Base-by-base conservation (phyloP, 2,113 vertebrate genomes). In the Pungitius pungitius region DNA sequence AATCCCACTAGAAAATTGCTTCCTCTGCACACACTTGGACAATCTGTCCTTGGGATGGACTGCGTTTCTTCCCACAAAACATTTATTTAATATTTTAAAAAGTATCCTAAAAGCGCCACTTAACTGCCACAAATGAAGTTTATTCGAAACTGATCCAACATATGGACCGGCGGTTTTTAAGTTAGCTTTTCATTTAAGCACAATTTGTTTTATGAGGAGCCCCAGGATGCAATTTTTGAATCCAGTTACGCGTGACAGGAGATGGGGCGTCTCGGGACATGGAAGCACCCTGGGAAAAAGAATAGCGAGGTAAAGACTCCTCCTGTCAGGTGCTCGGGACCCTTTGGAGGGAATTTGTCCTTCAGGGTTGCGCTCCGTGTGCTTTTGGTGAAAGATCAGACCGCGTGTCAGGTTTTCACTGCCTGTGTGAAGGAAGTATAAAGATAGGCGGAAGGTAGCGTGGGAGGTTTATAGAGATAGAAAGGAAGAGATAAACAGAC, bases 241-340 rank as follows among this genome's bases (percentile, higher is more conserved):
- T 75, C 57, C 37, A 77, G 56, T 58, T 83, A 60, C 30, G 75
- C 20, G 57, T 66, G 62, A 60, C 70, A 63, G 47, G 47, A 51
- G 22, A 78, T 69, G 24, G n/a, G 43, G 73, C 65, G 66, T 84
- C 76, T 33, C 30, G 59, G 71, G 80, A 83, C 68, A 43, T 43
- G 24, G 42, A 73, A 56, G 45, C 26, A 69, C 57, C 56, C 57
- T 17, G 62, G 42, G 18, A 81, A 43, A 39, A 71, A 2, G 10
- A 76, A 49, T 71, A 71, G 77, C 62, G 59, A 85, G 77, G 78
- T 55, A 75, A 59, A 83, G 57, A 56, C 24, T 75, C 40, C 67
- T 49, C 69, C 81, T 42, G 54, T 76, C 60, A 80, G 78, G 27
- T 20, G 24, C 70, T 84, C 64, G 75, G 49, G 68, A 47, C 30